phyloP scores from a whole-genome alignment of 2,113 vertebrate species.

The Pavo muticus region DNA sequence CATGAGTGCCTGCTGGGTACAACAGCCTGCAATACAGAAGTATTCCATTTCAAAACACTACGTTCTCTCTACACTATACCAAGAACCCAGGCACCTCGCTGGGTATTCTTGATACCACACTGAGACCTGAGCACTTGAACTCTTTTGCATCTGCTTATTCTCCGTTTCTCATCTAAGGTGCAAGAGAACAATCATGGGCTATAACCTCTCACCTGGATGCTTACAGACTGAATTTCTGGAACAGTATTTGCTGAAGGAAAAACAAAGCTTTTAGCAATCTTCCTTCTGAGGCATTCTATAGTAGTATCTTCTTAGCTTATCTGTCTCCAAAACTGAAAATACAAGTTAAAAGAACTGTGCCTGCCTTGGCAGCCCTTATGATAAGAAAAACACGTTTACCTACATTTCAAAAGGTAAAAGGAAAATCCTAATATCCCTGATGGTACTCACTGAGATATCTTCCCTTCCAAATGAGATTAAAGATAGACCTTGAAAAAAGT shows the following conservation, averaged over 20 bases:
- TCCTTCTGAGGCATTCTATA: neutral
- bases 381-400: neutral
- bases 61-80: neutral
- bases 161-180: too few relatives aligned
- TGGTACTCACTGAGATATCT: neutral
- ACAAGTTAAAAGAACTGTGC: neutral
- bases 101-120: neutral
- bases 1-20: neutral
- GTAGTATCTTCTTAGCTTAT: neutral
- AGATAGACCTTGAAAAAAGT: constrained; percentile 10
- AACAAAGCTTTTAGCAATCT: neutral
- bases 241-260: neutral
- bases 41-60: neutral
- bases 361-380: neutral
- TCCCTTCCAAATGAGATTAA: constrained; percentile 37
- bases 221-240: neutral
- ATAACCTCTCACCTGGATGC: neutral
- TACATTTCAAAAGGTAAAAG: constrained; percentile 41
- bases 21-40: too few relatives aligned
- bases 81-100: neutral
- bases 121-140: rapidly evolving
- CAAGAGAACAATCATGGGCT: neutral
- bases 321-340: neutral
- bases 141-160: neutral
- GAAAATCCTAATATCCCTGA: constrained; percentile 26